These are phyloP conservation scores for Polia nebulosa DNA, from an alignment of 2,888 invertebrate species.

Conservation along the genomic window DNA sequence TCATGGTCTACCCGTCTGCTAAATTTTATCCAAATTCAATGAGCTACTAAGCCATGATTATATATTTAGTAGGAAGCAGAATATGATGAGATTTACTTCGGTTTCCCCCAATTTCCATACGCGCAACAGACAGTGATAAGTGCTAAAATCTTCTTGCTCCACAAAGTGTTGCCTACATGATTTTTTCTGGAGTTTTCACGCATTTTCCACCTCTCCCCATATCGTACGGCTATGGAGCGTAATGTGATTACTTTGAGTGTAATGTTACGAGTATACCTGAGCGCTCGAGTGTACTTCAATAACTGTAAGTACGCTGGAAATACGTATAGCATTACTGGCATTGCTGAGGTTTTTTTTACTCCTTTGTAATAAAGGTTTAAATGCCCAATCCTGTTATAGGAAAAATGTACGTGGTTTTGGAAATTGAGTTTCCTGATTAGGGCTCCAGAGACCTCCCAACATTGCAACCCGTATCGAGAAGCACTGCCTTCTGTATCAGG, in stretches of 20 bases:
- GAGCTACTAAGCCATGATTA: neutral
- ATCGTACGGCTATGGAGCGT: constrained; percentile 21
- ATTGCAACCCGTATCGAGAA: no score
- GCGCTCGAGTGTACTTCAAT: constrained; percentile 43
- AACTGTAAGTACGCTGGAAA: constrained; percentile 7
- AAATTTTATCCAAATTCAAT: neutral
- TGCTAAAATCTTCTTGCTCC: neutral
- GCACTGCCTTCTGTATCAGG: no score
- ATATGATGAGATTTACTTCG: neutral
- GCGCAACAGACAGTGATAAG: neutral
- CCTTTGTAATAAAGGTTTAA: neutral
- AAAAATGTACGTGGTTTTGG: neutral
- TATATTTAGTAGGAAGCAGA: neutral
- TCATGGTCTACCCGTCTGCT: neutral
- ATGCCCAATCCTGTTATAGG: neutral
- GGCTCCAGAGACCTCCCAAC: no score
- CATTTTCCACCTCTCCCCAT: constrained; percentile 15
- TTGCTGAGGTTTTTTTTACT: neutral
- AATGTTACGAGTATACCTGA: constrained; percentile 46
- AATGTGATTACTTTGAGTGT: constrained; percentile 55
- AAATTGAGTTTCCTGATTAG: no score
- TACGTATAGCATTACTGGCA: neutral
- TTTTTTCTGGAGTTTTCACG: constrained; percentile 27
- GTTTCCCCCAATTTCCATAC: neutral
- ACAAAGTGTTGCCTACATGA: constrained; percentile 1